A percentile compares a stretch with the other conserved stretches of the same genome.
phyloP scores from a whole-genome alignment of 2,888 invertebrate species.

The Lycocerus yunnanus region DNA sequence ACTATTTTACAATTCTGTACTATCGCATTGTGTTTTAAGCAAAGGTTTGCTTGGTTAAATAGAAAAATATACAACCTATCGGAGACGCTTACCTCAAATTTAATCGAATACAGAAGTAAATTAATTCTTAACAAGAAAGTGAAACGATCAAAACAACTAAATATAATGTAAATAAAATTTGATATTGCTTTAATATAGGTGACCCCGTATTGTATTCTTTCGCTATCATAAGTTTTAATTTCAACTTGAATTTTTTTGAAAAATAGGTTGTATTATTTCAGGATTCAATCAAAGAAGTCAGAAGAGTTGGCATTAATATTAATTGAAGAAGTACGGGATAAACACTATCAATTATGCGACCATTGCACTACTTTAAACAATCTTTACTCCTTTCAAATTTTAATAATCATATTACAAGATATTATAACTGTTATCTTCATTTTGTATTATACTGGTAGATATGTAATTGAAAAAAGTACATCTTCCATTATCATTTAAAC shows the following conservation, averaged over 20 bases:
- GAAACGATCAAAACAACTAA: neutral
- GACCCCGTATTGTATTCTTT: neutral
- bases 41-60: neutral
- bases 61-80: neutral
- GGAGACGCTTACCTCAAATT: neutral
- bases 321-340: neutral
- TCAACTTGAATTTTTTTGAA: neutral
- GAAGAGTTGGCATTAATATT: constrained; percentile 3
- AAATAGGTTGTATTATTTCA: neutral
- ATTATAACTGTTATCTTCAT: neutral
- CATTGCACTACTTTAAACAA: constrained; percentile 1
- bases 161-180: neutral
- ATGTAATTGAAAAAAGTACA: neutral
- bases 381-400: neutral
- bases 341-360: constrained; percentile 4
- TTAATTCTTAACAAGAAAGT: neutral
- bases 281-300: neutral
- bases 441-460: constrained; percentile 5
- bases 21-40: neutral
- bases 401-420: constrained; percentile 2
- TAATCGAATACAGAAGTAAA: neutral
- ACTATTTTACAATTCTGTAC: neutral
- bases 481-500: neutral
- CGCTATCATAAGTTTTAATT: neutral
- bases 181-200: too few relatives aligned